Conservation (phyloP, 1,140 invertebrate species). For the Oedothorax gibbosus region DNA sequence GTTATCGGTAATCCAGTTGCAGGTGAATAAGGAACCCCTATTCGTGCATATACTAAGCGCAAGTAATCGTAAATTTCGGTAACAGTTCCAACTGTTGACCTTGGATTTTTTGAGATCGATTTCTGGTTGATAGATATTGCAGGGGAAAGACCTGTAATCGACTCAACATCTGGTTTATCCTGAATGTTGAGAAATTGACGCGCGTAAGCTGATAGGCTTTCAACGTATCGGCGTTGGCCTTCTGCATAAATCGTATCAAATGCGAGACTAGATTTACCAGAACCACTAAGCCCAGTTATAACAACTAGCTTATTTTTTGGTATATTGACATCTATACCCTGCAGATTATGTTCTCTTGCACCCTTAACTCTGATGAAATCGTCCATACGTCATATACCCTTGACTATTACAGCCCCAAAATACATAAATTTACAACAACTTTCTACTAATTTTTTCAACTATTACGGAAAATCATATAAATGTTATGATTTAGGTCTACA, state of each 20-base stretch:
- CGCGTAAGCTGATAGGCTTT: constrained; percentile 63
- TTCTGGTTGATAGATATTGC: constrained; percentile 65
- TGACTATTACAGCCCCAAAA: background rate
- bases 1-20: background rate
- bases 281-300: background rate
- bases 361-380: background rate
- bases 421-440: background rate
- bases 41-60: constrained; percentile 30
- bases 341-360: background rate
- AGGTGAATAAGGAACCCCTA: background rate
- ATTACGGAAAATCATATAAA: background rate
- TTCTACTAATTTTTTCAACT: background rate
- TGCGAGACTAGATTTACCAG: constrained; percentile 28
- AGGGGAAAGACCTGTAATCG: constrained; percentile 62
- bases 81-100: constrained; percentile 65
- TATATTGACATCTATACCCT: background rate
- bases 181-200: constrained; percentile 61
- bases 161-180: constrained; percentile 64
- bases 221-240: constrained; percentile 65
- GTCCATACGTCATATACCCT: background rate
- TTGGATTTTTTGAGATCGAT: constrained; percentile 61
- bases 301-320: background rate
- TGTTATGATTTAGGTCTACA: no score
- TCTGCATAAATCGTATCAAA: constrained; percentile 66
- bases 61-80: constrained; percentile 64